Evolutionary conservation across 2,888 invertebrate genomes (phyloP).

Genomic region (Meiosimyza platycephala): DNA sequence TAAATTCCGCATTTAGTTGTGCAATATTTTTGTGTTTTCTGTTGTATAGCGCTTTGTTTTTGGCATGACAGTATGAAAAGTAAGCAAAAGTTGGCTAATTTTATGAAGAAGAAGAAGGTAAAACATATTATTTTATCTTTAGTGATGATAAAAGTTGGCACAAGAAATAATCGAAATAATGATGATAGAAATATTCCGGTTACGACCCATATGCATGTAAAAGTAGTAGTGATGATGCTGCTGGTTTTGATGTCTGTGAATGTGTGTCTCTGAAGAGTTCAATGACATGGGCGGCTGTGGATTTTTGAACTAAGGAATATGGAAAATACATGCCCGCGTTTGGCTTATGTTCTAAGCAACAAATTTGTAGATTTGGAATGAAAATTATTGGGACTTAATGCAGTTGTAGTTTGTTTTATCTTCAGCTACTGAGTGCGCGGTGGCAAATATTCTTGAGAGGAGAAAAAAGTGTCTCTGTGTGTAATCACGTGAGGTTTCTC

Average conservation of each 20-base stretch:
- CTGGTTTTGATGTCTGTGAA: background rate
- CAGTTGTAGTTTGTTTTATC: no score
- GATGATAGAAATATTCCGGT: conserved; percentile 9
- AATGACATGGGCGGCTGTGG: no score
- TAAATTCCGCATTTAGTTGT: conserved; percentile 29
- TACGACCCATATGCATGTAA: no score
- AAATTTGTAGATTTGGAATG: no score
- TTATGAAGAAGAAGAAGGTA: background rate
- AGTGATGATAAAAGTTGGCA: conserved; percentile 3
- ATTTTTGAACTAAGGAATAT: no score
- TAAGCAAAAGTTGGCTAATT: conserved; percentile 37
- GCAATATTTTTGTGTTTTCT: conserved; percentile 15
- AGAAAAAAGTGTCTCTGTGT: no score
- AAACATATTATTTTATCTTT: background rate
- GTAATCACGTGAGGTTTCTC: no score
- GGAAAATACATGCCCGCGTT: no score
- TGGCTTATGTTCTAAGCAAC: no score
- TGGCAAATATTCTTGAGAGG: no score
- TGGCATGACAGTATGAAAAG: conserved; percentile 12
- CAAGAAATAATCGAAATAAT: conserved; percentile 31
- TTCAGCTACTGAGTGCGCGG: no score
- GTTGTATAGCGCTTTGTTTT: background rate
- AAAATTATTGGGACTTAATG: no score
- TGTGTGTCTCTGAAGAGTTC: background rate
- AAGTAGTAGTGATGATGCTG: background rate